phyloP scores from a whole-genome alignment of 2,797 vertebrate species.

The Thaleichthys pacificus region DNA sequence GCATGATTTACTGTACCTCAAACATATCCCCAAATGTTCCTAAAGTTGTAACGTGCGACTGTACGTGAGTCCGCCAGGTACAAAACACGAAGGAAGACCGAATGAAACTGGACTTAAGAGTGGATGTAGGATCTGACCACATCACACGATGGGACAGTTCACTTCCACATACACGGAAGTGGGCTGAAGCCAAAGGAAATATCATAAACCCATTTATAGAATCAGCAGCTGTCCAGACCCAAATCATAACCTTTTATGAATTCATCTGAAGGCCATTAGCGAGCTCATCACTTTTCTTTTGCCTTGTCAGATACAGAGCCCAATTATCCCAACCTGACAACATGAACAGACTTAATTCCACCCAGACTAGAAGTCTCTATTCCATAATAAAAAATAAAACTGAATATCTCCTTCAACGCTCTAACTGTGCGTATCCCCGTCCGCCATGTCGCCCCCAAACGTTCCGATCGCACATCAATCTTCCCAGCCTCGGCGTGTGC shows the following conservation, averaged over 20 bases:
- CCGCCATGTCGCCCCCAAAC: conserved; percentile 13
- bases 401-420: background rate
- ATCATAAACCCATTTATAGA: conserved; percentile 2
- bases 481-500: conserved; percentile 16
- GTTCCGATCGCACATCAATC: conserved; percentile 31
- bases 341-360: background rate
- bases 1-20: too few species aligned
- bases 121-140: background rate
- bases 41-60: background rate
- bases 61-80: conserved; percentile 8
- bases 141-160: background rate
- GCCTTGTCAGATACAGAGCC: background rate
- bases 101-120: background rate
- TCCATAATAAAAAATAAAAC: background rate
- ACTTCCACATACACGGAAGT: background rate
- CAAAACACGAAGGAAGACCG: background rate
- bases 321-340: background rate
- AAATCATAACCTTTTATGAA: background rate
- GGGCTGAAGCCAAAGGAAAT: conserved; percentile 3
- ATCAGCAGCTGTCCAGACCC: background rate
- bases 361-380: background rate
- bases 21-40: too few species aligned
- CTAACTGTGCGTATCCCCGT: background rate
- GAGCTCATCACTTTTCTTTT: background rate
- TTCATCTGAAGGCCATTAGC: conserved; percentile 12